Percentiles rank a stretch among this genome's conserved stretches.
Conservation (phyloP, 2,888 invertebrate species). For the Epistrophe eligans region DNA sequence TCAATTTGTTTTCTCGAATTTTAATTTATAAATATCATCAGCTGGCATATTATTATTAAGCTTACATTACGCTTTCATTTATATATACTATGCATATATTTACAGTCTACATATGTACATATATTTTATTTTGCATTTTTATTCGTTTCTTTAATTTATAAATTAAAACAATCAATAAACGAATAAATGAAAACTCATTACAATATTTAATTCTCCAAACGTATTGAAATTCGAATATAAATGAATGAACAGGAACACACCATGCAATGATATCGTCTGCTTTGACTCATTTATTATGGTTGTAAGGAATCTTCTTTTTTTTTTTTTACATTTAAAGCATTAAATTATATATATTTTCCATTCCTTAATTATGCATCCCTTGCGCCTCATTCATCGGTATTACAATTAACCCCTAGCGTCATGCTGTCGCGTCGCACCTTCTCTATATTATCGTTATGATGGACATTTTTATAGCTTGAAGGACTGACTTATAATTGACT, state of each 20-base stretch:
- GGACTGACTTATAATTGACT: constrained; percentile 38
- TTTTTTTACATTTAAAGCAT: constrained; percentile 24
- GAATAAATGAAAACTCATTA: constrained; percentile 45
- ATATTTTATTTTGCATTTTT: background rate
- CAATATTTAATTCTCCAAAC: constrained; percentile 30
- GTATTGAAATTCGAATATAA: constrained; percentile 27
- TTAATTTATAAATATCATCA: constrained; percentile 52
- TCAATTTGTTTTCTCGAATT: constrained; percentile 33
- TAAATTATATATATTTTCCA: constrained; percentile 43
- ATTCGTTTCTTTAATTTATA: constrained; percentile 30
- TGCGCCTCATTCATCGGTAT: background rate
- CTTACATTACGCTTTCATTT: constrained; percentile 17
- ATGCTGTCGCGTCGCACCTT: background rate
- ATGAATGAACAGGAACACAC: constrained; percentile 1
- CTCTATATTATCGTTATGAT: background rate
- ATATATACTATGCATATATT: background rate
- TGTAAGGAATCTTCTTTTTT: constrained; percentile 5
- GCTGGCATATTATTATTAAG: constrained; percentile 27
- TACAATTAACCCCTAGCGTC: background rate
- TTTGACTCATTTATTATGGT: constrained; percentile 8
- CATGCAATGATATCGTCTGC: background rate
- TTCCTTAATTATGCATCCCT: constrained; percentile 14
- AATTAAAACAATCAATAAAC: constrained; percentile 21
- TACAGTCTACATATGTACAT: background rate
- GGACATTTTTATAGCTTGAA: constrained; percentile 4